phyloP scores from a whole-genome alignment of 23 tunicate genomes.

The Aplidium turbinatum region DNA sequence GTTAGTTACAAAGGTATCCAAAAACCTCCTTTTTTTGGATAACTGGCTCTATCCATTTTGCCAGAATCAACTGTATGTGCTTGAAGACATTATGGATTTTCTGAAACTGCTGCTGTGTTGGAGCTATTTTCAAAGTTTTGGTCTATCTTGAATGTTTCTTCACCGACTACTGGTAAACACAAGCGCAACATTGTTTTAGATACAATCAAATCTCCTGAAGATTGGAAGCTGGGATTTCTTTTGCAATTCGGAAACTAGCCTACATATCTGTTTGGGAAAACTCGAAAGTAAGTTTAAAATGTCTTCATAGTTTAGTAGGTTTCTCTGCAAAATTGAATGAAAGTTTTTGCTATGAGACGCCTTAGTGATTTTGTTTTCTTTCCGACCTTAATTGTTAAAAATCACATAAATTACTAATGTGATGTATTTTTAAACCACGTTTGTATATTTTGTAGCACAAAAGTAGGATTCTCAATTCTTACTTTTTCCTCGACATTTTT shows the following conservation, averaged over 20 bases:
- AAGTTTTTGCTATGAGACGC: too few relatives aligned
- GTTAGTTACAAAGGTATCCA: too few relatives aligned
- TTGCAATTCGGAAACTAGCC: neutral
- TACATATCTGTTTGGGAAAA: slow-evolving; percentile 28
- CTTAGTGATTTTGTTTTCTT: too few relatives aligned
- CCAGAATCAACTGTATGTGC: slow-evolving; percentile 16
- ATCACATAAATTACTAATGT: too few relatives aligned
- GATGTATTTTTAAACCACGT: too few relatives aligned
- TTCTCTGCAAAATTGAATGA: too few relatives aligned
- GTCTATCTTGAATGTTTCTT: neutral
- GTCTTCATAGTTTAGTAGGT: neutral
- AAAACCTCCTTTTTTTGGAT: too few relatives aligned
- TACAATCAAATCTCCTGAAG: slow-evolving; percentile 5
- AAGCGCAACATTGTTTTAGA: slow-evolving; percentile 1
- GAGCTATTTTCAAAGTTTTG: slow-evolving; percentile 23
- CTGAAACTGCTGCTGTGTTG: slow-evolving; percentile 23
- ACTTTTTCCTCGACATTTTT: too few relatives aligned
- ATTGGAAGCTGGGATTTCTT: slow-evolving; percentile 27
- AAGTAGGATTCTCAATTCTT: too few relatives aligned
- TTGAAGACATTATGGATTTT: slow-evolving; percentile 2
- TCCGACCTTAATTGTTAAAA: too few relatives aligned
- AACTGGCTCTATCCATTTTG: slow-evolving; percentile 3
- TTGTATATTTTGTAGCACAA: too few relatives aligned
- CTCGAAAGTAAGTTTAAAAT: slow-evolving; percentile 14
- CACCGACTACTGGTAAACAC: slow-evolving; percentile 20